A percentile compares a stretch with the other conserved stretches of the same genome.
Conservation (phyloP, 2,888 invertebrate species). For the Lissonota sp. region DNA sequence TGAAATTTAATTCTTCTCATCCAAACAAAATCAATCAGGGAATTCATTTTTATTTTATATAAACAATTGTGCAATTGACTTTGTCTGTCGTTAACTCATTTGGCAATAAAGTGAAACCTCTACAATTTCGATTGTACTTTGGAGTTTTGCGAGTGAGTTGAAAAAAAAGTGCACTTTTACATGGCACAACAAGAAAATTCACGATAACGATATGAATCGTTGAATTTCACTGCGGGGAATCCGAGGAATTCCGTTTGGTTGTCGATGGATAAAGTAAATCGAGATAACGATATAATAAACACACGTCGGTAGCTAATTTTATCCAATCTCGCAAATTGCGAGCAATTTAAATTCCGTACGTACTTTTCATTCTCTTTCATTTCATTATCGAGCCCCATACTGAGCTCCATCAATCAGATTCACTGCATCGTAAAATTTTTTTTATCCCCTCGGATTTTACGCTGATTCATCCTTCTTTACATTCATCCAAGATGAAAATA, state of each 20-base stretch:
- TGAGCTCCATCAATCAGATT: constrained; percentile 38
- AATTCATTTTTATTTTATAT: no score
- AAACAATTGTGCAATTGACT: no score
- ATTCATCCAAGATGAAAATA: not conserved
- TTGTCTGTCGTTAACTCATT: no score
- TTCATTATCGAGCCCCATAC: constrained; percentile 5
- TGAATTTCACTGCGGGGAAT: constrained; percentile 23
- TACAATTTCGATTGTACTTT: no score
- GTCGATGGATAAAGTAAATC: constrained; percentile 27
- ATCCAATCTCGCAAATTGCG: not conserved
- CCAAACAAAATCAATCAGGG: no score
- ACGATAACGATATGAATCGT: constrained; percentile 17
- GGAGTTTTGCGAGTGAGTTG: not conserved
- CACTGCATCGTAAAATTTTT: constrained; percentile 7
- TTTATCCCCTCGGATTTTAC: not conserved
- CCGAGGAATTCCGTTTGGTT: constrained; percentile 8
- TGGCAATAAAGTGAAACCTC: no score
- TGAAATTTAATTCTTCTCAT: no score
- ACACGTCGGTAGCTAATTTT: constrained; percentile 1
- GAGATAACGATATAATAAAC: constrained; percentile 35
- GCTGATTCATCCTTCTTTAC: not conserved
- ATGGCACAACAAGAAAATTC: not conserved
- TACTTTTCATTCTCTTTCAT: constrained; percentile 18
- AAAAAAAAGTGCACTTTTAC: not conserved
- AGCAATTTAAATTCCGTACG: constrained; percentile 30